Percentiles rank a stretch among this genome's conserved stretches.
phyloP scores from a whole-genome alignment of 2,797 vertebrate species.

The Pteropus rufus region DNA sequence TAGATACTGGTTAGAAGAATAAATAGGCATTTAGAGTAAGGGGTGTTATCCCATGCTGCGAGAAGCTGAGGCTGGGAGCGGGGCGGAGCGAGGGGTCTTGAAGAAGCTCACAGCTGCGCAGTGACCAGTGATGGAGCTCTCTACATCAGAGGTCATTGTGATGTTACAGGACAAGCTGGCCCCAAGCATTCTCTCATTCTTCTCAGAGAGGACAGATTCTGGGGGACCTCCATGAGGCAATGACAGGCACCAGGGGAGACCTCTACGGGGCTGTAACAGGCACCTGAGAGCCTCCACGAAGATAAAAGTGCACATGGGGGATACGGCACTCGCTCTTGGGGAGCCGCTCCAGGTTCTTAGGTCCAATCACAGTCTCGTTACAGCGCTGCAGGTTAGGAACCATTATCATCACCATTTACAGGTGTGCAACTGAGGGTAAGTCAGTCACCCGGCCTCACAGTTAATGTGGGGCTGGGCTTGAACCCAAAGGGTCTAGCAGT shows the following conservation, averaged over 20 bases:
- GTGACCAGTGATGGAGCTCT: background rate
- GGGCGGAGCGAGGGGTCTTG: background rate
- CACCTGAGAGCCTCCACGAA: background rate
- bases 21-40: background rate
- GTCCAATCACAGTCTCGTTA: background rate
- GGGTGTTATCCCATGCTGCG: too few relatives aligned
- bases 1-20: background rate
- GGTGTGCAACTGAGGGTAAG: background rate
- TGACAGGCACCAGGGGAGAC: too few relatives aligned
- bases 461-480: background rate
- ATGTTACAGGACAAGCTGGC: background rate
- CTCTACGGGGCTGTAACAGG: background rate
- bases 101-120: fast-evolving
- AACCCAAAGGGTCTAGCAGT: background rate
- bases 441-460: fast-evolving
- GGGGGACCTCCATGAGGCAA: background rate
- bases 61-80: fast-evolving
- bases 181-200: background rate
- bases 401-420: fast-evolving
- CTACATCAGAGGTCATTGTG: background rate
- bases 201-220: background rate
- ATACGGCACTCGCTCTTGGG: fast-evolving
- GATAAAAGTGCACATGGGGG: too few relatives aligned
- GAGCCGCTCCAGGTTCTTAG: background rate
- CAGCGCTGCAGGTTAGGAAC: too few relatives aligned